These are phyloP conservation scores for Sebastes nivosus DNA, from an alignment of 2,797 vertebrate species.

Conservation along the genomic window DNA sequence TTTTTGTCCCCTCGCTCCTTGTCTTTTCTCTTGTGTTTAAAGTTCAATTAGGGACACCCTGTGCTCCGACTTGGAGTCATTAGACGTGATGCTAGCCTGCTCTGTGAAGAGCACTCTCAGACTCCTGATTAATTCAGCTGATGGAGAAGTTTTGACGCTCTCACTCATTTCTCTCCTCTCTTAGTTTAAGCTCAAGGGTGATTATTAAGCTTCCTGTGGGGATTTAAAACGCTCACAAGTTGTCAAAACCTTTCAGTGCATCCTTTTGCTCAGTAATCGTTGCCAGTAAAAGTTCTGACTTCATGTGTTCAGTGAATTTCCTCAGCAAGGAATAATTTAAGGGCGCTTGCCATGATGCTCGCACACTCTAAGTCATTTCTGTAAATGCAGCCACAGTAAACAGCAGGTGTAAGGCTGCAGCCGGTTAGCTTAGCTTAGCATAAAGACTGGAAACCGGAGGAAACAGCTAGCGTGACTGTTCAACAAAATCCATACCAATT, in stretches of 20 bases:
- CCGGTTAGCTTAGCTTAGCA: not conserved
- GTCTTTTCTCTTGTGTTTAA: slow-evolving; percentile 47
- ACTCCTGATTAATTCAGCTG: slow-evolving; percentile 69
- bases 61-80: slow-evolving; percentile 48
- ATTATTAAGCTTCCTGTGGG: slow-evolving; percentile 43
- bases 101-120: slow-evolving; percentile 36
- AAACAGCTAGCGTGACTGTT: not conserved
- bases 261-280: not conserved
- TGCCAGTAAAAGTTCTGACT: not conserved
- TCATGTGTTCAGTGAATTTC: not conserved
- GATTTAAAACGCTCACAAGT: slow-evolving; percentile 45
- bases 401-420: not conserved
- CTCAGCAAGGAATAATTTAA: not conserved
- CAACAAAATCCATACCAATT: not conserved
- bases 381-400: not conserved
- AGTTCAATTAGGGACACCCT: slow-evolving; percentile 59
- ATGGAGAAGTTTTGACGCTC: slow-evolving; percentile 56
- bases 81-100: slow-evolving; percentile 38
- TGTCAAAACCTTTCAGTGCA: slow-evolving; percentile 44
- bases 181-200: slow-evolving; percentile 39
- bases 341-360: not conserved
- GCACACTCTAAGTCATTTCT: not conserved
- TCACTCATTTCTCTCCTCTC: slow-evolving; percentile 32
- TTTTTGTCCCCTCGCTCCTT: slow-evolving; percentile 22
- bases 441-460: not conserved